Conservation (phyloP, 2,113 vertebrate genomes). For the Pongo pygmaeus region DNA sequence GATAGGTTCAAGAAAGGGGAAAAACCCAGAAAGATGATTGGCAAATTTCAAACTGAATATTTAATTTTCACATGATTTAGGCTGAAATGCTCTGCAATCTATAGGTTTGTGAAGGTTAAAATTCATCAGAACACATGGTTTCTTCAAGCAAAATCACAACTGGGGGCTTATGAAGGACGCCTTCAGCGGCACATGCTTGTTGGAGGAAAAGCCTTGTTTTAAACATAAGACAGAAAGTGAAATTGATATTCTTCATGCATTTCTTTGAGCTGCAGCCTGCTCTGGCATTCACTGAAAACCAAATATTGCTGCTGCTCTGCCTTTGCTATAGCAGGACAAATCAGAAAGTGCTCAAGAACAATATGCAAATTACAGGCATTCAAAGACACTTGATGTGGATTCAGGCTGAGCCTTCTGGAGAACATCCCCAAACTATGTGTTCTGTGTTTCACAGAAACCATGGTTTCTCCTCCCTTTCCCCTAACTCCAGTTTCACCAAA, state of each 20-base stretch:
- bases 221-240: conserved; percentile 80
- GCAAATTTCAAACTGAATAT: conserved; percentile 27
- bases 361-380: conserved; percentile 44
- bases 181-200: conserved; percentile 67
- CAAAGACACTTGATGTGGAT: conserved; percentile 75
- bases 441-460: conserved; percentile 74
- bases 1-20: neutral
- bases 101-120: conserved; percentile 50
- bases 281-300: conserved; percentile 79
- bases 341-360: conserved; percentile 61
- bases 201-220: conserved; percentile 68
- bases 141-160: conserved; percentile 48
- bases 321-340: conserved; percentile 53
- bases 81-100: neutral
- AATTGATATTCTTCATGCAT: conserved; percentile 78
- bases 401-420: conserved; percentile 64
- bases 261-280: conserved; percentile 70
- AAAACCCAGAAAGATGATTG: neutral
- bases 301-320: conserved; percentile 33
- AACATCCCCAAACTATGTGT: conserved; percentile 67
- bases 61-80: conserved; percentile 13
- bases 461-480: conserved; percentile 27
- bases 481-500: conserved; percentile 5
- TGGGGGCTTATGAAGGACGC: conserved; percentile 41
- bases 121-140: conserved; percentile 53